These are phyloP conservation scores for Aldabrachelys gigantea DNA, from an alignment of 2,113 vertebrate species.

Conservation along the genomic window DNA sequence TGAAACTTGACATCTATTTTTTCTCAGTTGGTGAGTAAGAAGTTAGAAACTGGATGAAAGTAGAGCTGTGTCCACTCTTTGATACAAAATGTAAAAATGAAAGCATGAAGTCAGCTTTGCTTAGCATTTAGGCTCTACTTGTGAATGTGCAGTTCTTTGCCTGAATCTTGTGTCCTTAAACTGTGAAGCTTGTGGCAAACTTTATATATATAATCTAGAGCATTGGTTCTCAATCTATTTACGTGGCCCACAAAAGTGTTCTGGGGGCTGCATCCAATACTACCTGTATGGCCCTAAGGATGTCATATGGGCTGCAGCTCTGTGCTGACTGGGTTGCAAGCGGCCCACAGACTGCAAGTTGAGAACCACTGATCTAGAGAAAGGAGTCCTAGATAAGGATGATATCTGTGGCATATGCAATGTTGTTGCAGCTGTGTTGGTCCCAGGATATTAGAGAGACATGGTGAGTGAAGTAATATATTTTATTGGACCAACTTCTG, in stretches of 20 bases:
- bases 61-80: not conserved
- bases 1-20: not conserved
- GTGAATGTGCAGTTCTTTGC: not conserved
- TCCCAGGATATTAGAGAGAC: not conserved
- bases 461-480: too few species aligned
- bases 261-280: too few species aligned
- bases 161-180: not conserved
- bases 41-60: not conserved
- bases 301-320: too few species aligned
- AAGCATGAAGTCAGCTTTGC: conserved; percentile 14
- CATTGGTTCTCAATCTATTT: too few species aligned
- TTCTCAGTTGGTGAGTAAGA: not conserved
- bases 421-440: not conserved
- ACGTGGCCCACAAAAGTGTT: too few species aligned
- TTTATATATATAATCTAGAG: not conserved
- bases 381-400: not conserved
- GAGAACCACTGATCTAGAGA: not conserved
- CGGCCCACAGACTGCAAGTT: too few species aligned
- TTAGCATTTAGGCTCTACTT: not conserved
- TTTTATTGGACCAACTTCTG: too few species aligned
- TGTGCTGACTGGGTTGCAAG: too few species aligned
- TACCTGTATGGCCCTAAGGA: too few species aligned
- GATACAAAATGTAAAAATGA: not conserved
- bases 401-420: not conserved
- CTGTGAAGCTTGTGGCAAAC: not conserved